A percentile compares a stretch with the other conserved stretches of the same genome.
phyloP scores from a whole-genome alignment of 1,140 invertebrate genomes.

The Drosophila subpulchrella region DNA sequence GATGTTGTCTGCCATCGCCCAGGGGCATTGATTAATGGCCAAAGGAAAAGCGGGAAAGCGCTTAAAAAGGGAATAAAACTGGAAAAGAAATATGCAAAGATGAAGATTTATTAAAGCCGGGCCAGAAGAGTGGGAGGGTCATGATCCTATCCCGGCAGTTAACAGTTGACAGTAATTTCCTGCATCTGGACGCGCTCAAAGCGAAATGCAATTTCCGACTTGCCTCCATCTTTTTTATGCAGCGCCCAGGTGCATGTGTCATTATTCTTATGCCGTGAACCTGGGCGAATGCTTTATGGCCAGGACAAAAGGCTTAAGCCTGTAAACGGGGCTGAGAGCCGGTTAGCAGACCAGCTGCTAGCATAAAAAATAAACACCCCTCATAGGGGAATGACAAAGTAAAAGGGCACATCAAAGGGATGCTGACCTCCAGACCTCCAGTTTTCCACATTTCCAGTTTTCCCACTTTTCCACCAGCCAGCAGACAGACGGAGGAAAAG shows the following conservation, averaged over 20 bases:
- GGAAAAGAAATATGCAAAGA: conserved; percentile 39
- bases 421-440: conserved; percentile 35
- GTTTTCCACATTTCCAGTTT: background rate
- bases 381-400: conserved; percentile 48
- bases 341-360: conserved; percentile 18
- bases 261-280: conserved; percentile 29
- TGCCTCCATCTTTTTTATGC: conserved; percentile 32
- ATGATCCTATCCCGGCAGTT: conserved; percentile 37
- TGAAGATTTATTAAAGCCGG: conserved; percentile 50
- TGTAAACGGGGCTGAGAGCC: conserved; percentile 24
- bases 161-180: conserved; percentile 72
- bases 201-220: conserved; percentile 74
- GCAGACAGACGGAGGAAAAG: background rate
- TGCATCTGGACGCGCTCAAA: conserved; percentile 61
- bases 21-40: conserved; percentile 53
- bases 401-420: conserved; percentile 56
- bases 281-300: conserved; percentile 54
- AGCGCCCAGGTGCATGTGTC: conserved; percentile 37
- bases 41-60: conserved; percentile 1
- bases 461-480: background rate
- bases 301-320: conserved; percentile 42
- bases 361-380: conserved; percentile 32
- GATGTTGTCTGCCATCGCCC: conserved; percentile 35
- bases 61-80: conserved; percentile 3
- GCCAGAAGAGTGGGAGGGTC: background rate